phyloP scores from a whole-genome alignment of 2,113 vertebrate species.

The Corydoras maculifer region DNA sequence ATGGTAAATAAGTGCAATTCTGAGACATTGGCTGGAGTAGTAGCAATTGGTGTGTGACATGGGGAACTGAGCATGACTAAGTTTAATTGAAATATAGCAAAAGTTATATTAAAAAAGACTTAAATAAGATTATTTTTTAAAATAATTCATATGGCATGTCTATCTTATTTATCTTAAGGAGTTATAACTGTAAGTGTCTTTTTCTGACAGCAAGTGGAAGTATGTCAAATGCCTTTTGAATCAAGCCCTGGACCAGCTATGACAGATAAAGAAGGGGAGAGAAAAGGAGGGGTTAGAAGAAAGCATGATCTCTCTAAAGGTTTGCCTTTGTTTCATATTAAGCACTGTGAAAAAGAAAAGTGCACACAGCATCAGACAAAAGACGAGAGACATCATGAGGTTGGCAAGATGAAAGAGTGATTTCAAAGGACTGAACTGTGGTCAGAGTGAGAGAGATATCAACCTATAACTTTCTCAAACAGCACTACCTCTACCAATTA shows the following conservation, averaged over 20 bases:
- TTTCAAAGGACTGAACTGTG: slow-evolving; percentile 67
- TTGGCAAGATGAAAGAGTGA: slow-evolving; percentile 61
- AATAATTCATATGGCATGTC: too few species aligned
- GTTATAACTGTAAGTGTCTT: slow-evolving; percentile 36
- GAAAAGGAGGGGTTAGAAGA: not conserved
- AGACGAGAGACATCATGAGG: slow-evolving; percentile 69
- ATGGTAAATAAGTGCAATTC: too few species aligned
- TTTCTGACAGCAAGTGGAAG: slow-evolving; percentile 31
- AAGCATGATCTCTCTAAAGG: slow-evolving; percentile 50
- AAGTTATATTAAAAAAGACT: too few species aligned
- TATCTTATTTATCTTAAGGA: slow-evolving; percentile 16
- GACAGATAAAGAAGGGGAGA: slow-evolving; percentile 28
- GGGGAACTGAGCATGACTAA: too few species aligned
- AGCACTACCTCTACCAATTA: slow-evolving; percentile 65
- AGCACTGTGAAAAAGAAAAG: slow-evolving; percentile 57
- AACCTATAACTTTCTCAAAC: slow-evolving; percentile 60
- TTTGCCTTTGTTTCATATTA: slow-evolving; percentile 64
- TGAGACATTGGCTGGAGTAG: too few species aligned
- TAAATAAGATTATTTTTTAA: too few species aligned
- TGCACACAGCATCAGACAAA: slow-evolving; percentile 55
- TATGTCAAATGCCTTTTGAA: slow-evolving; percentile 33
- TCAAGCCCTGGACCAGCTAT: slow-evolving; percentile 28
- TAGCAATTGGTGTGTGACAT: too few species aligned
- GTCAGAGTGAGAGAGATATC: slow-evolving; percentile 62
- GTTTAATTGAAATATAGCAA: too few species aligned